phyloP scores from a whole-genome alignment of 2,888 invertebrate genomes.

The Aleiodes leptofemur region DNA sequence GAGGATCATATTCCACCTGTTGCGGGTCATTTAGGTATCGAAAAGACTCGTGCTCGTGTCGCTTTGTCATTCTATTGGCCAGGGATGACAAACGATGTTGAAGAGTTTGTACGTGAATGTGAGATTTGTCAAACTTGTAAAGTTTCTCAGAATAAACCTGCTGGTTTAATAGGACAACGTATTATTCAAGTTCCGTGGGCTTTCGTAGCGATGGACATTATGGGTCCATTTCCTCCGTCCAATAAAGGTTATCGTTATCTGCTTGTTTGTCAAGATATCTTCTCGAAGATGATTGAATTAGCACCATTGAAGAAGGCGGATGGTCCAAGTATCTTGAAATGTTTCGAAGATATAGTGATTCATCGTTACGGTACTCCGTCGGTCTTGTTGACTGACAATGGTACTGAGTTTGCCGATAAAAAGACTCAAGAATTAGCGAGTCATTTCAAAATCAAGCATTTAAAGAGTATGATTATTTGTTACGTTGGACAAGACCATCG shows the following conservation, averaged over 20 bases:
- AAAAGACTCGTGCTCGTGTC: constrained; percentile 47
- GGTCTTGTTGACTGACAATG: constrained; percentile 52
- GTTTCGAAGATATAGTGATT: too few species aligned
- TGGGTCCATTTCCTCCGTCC: too few species aligned
- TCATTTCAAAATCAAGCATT: constrained; percentile 35
- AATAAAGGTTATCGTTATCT: too few species aligned
- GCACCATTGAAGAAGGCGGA: too few species aligned
- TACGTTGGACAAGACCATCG: constrained; percentile 2
- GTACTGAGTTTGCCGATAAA: constrained; percentile 49
- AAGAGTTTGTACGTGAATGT: neutral
- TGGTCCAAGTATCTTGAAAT: too few species aligned
- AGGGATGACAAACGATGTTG: neutral
- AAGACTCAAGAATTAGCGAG: constrained; percentile 26
- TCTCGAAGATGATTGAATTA: too few species aligned
- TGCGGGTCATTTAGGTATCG: constrained; percentile 2
- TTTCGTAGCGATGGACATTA: too few species aligned
- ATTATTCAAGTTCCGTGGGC: too few species aligned
- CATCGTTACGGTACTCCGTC: neutral
- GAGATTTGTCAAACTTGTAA: too few species aligned
- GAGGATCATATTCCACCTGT: too few species aligned
- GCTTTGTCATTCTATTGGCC: constrained; percentile 22
- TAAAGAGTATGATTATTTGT: constrained; percentile 54
- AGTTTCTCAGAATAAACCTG: constrained; percentile 30
- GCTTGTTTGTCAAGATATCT: too few species aligned
- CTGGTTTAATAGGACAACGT: too few species aligned